Conservation (phyloP, 2,888 invertebrate species). For the Drosophila buzzatii region DNA sequence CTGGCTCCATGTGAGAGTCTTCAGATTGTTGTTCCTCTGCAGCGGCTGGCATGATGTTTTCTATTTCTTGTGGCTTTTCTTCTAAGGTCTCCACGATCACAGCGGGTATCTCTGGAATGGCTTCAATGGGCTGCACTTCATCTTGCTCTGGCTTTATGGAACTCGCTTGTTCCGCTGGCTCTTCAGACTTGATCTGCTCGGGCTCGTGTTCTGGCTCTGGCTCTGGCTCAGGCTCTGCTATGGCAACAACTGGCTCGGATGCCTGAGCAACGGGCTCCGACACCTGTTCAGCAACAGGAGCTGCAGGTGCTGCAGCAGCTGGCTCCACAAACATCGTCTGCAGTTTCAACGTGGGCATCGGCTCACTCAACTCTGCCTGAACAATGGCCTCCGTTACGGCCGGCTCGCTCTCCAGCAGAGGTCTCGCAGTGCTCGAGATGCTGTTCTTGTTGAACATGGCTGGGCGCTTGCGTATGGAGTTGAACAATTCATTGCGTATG, state of each 20-base stretch:
- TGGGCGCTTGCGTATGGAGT: constrained; percentile 82
- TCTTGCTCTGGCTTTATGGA: constrained; percentile 8
- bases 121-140: constrained; percentile 65
- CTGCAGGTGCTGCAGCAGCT: constrained; percentile 5
- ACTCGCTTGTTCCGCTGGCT: constrained; percentile 1
- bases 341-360: constrained; percentile 68
- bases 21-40: constrained; percentile 9
- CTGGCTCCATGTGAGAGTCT: constrained; percentile 39
- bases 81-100: constrained; percentile 67
- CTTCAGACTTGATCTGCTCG: constrained; percentile 6
- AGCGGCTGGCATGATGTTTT: neutral
- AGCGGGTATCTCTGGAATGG: constrained; percentile 73
- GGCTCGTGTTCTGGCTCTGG: neutral
- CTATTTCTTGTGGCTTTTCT: constrained; percentile 24
- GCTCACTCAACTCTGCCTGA: constrained; percentile 61
- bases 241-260: constrained; percentile 26
- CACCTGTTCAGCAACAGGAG: constrained; percentile 48
- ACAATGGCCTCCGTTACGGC: constrained; percentile 50
- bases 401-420: constrained; percentile 38
- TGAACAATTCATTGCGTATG: constrained; percentile 74
- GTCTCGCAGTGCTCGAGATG: constrained; percentile 37
- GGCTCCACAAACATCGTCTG: constrained; percentile 65
- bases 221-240: constrained; percentile 28
- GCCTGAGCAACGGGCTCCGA: constrained; percentile 12
- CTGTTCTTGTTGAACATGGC: constrained; percentile 66